Percentiles rank a stretch among this genome's conserved stretches.
phyloP scores from a whole-genome alignment of 1,140 invertebrate species.

The Magallana gigas region DNA sequence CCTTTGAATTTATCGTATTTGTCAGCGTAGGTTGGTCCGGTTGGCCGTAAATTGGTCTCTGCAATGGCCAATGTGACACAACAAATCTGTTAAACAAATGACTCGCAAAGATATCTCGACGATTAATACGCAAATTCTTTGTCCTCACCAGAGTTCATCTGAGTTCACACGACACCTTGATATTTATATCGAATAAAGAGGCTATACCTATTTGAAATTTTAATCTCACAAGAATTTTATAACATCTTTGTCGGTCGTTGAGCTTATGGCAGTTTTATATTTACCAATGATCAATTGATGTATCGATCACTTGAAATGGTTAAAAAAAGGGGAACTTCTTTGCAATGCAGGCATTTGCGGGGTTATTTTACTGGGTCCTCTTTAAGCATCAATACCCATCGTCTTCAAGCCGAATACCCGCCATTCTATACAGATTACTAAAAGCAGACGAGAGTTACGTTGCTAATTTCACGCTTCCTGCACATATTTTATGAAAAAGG shows the following conservation, averaged over 20 bases:
- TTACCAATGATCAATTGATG: background rate
- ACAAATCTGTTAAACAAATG: background rate
- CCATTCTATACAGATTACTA: background rate
- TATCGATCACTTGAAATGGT: background rate
- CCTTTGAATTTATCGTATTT: background rate
- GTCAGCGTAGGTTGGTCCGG: constrained; percentile 4
- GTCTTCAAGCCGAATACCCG: constrained; percentile 2
- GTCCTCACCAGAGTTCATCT: background rate
- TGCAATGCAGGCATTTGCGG: background rate
- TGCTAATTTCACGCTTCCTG: constrained; percentile 2
- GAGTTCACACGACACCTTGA: constrained; percentile 15
- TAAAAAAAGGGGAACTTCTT: background rate
- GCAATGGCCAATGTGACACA: background rate
- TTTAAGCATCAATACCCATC: background rate
- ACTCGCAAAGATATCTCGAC: constrained; percentile 11
- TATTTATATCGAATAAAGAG: background rate
- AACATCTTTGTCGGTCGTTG: background rate
- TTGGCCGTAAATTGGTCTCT: background rate
- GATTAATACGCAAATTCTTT: background rate
- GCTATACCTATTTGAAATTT: background rate
- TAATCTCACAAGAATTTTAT: background rate
- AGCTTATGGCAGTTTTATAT: background rate
- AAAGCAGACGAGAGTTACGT: constrained; percentile 2
- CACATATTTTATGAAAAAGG: background rate
- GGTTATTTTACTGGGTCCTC: constrained; percentile 20